phyloP scores from a whole-genome alignment of 2,113 vertebrate genomes.

The Phylloscopus whistleri region DNA sequence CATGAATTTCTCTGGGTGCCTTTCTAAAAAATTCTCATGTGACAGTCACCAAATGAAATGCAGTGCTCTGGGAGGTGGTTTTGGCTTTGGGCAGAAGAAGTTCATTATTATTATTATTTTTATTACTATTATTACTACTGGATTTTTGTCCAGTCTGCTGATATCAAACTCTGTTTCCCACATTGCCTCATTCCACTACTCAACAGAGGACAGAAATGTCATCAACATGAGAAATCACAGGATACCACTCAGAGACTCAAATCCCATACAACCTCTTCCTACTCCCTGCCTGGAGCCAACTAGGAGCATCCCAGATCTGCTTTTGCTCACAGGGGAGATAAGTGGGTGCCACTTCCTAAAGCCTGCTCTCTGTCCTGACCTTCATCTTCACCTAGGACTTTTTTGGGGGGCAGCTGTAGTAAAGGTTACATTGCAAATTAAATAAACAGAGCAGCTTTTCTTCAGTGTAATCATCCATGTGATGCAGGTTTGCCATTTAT shows the following conservation, averaged over 20 bases:
- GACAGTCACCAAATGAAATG: background rate
- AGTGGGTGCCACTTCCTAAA: background rate
- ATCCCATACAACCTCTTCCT: background rate
- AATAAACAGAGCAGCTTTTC: background rate
- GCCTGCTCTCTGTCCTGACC: background rate
- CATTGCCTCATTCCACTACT: background rate
- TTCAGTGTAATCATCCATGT: background rate
- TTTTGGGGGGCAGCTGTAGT: background rate
- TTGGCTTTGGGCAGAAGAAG: background rate
- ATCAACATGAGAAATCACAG: background rate
- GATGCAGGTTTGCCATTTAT: conserved; percentile 18
- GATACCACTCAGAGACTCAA: background rate
- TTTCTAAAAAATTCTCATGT: background rate
- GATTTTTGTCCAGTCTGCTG: background rate
- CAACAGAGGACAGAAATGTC: background rate
- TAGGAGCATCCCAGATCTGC: background rate
- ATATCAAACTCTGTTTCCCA: background rate
- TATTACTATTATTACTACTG: background rate
- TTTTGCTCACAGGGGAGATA: background rate
- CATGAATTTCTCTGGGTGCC: background rate
- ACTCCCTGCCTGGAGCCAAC: background rate
- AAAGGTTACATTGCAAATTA: background rate
- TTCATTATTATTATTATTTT: background rate
- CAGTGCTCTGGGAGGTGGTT: background rate
- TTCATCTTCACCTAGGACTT: background rate